Evolutionary conservation across 1,140 invertebrate species (phyloP), one percentile per base, ranked within the genome.

Genomic region (Plutomurus gul): DNA sequence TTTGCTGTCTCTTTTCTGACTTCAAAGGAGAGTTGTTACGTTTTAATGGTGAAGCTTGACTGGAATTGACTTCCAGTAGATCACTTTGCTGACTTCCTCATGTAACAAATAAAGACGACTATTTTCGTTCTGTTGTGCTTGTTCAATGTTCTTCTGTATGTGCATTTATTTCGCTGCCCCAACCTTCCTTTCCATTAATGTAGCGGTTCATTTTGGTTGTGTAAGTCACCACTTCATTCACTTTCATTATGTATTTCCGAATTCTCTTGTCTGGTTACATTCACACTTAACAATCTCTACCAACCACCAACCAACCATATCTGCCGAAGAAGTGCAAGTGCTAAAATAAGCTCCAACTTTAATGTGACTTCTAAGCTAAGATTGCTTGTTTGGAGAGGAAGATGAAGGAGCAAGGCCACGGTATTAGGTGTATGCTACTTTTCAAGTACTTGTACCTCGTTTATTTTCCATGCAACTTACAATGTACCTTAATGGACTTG

Each of bases 211-310:
- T 72, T 72, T 72, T 11, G 70, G 70, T 43, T 72, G 70, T 72
- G 70, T 72, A 72, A 72, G 70, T 72, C 70, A 72, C 70, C 70
- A 72, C 37, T 72, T 72, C 70, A 72, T 72, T 72, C 36, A 72
- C 27, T 65, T 65, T 27, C 37, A 72, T 72, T 72, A 37, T 72
- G 36, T 11, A 27, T 40, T 27, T 40, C 25, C 22, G 70, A 27
- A 10, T 37, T 3, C 20, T 40, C 36, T 11, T 46, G 70, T 40
- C 70, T 72, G 36, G 70, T 72, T 36, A 72, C 70, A 72, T 72
- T 72, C 70, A 72, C 70, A 72, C 70, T 72, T 37, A 72, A 72
- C 40, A 72, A 72, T 56, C 11, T 8, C 3, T 22, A 56, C 11
- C 16, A 16, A 18, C 49, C 49, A 18, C 25, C 18, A 1, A 18